A percentile compares a stretch with the other conserved stretches of the same genome.
phyloP scores from a whole-genome alignment of 2,113 vertebrate species.

The Thryonomys swinderianus region DNA sequence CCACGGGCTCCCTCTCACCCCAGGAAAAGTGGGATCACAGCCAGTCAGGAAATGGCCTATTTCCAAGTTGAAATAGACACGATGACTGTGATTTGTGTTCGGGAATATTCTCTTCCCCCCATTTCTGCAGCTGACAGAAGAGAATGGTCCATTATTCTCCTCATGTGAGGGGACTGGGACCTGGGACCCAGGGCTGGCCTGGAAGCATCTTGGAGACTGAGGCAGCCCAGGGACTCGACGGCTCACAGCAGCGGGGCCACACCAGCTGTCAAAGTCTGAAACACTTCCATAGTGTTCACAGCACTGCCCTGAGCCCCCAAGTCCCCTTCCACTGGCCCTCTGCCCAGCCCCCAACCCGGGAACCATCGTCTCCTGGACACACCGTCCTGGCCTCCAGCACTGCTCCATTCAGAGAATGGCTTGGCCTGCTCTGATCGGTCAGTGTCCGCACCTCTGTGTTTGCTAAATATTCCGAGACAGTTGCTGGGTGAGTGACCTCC shows the following conservation, averaged over 20 bases:
- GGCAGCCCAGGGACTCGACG: neutral
- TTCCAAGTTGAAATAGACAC: slow-evolving; percentile 3
- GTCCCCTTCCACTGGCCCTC: neutral
- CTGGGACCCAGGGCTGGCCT: neutral
- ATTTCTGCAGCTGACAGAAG: neutral
- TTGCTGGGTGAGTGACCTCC: slow-evolving; percentile 68
- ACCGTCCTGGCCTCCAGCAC: neutral
- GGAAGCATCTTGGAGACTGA: neutral
- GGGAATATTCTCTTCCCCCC: neutral
- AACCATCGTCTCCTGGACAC: neutral
- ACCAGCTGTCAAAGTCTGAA: neutral
- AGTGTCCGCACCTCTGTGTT: slow-evolving; percentile 42
- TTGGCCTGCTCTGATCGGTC: slow-evolving; percentile 17
- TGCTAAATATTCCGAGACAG: slow-evolving; percentile 49
- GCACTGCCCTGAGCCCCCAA: neutral
- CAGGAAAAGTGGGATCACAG: neutral
- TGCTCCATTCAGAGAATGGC: slow-evolving; percentile 26
- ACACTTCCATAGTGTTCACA: neutral
- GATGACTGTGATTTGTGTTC: neutral
- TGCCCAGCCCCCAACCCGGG: neutral
- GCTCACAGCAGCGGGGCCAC: neutral
- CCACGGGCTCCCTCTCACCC: neutral
- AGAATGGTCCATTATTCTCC: neutral
- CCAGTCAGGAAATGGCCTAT: neutral
- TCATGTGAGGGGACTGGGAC: neutral